Percentiles rank a stretch among this genome's conserved stretches.
These are phyloP conservation scores for Tiphia femorata DNA, from an alignment of 2,888 invertebrate species.

Conservation along the genomic window DNA sequence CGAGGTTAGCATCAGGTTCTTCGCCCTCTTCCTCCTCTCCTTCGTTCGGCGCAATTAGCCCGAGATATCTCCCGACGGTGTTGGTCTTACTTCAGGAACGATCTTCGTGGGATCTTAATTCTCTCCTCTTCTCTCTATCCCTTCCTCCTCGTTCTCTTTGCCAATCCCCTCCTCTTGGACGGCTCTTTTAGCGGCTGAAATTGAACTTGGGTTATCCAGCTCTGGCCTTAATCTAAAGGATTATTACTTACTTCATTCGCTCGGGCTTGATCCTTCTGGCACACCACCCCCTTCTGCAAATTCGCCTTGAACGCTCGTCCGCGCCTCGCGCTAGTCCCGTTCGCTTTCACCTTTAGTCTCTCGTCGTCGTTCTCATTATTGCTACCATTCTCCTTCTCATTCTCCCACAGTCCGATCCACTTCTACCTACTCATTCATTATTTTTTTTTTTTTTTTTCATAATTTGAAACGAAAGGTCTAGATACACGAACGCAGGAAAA, in stretches of 20 bases:
- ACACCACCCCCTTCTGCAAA: neutral
- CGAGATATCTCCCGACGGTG: constrained; percentile 3
- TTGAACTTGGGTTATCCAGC: constrained; percentile 39
- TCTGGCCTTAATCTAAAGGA: constrained; percentile 41
- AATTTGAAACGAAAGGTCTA: constrained; percentile 2
- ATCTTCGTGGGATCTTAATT: constrained; percentile 7
- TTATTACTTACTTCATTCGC: constrained; percentile 35
- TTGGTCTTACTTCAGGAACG: constrained; percentile 4
- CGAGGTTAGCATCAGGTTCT: neutral
- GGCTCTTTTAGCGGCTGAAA: constrained; percentile 30
- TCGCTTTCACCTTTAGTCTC: constrained; percentile 4
- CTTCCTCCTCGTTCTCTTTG: neutral
- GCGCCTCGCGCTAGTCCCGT: too few relatives aligned
- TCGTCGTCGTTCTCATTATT: too few relatives aligned
- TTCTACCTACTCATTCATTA: too few relatives aligned
- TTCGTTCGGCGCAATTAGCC: constrained; percentile 25
- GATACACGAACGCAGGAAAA: too few relatives aligned
- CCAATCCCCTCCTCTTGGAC: neutral
- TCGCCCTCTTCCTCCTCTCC: neutral
- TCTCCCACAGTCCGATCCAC: too few relatives aligned
- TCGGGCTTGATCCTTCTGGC: neutral
- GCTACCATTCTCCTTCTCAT: too few relatives aligned
- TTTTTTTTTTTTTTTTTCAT: constrained; percentile 17
- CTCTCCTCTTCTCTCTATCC: neutral
- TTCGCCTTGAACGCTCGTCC: too few relatives aligned